A percentile compares a stretch with the other conserved stretches of the same genome.
Evolutionary conservation across 1,140 invertebrate genomes (phyloP).

Genomic region (Maniola jurtina): DNA sequence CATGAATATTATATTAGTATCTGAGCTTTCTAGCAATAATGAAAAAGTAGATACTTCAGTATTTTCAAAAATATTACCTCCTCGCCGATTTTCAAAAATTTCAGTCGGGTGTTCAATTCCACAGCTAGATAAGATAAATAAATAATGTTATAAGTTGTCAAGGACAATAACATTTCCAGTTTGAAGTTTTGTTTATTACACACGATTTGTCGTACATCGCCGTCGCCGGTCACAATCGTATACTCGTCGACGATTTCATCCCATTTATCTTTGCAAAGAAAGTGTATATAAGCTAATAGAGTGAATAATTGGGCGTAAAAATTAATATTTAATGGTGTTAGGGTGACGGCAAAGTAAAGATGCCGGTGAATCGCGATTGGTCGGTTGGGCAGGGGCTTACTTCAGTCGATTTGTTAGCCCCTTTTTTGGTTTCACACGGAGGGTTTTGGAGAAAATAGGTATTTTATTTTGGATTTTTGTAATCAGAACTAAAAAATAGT

Average conservation of each 20-base stretch:
- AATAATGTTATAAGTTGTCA: too few relatives aligned
- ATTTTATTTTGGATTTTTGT: background rate
- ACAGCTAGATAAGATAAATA: too few relatives aligned
- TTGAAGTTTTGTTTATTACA: too few relatives aligned
- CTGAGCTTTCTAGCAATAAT: too few relatives aligned
- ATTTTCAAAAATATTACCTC: too few relatives aligned
- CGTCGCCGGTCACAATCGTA: background rate
- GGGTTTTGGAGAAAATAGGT: slow-evolving; percentile 5
- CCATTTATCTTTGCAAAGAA: background rate
- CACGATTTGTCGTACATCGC: too few relatives aligned
- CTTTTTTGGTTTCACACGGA: slow-evolving; percentile 37
- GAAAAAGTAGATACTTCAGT: too few relatives aligned
- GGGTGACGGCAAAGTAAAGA: slow-evolving; percentile 41
- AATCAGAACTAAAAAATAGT: background rate
- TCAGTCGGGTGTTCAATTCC: too few relatives aligned
- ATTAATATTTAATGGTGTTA: slow-evolving; percentile 43
- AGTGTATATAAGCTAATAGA: slow-evolving; percentile 38
- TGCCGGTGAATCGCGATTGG: slow-evolving; percentile 45
- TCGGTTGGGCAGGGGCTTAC: slow-evolving; percentile 19
- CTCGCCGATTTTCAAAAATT: too few relatives aligned
- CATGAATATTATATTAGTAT: too few relatives aligned
- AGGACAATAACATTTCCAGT: too few relatives aligned
- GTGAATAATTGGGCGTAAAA: slow-evolving; percentile 67
- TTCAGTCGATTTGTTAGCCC: slow-evolving; percentile 37
- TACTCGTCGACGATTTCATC: background rate